Conservation (phyloP, 2,797 vertebrate species). For the Taeniopygia guttata region DNA sequence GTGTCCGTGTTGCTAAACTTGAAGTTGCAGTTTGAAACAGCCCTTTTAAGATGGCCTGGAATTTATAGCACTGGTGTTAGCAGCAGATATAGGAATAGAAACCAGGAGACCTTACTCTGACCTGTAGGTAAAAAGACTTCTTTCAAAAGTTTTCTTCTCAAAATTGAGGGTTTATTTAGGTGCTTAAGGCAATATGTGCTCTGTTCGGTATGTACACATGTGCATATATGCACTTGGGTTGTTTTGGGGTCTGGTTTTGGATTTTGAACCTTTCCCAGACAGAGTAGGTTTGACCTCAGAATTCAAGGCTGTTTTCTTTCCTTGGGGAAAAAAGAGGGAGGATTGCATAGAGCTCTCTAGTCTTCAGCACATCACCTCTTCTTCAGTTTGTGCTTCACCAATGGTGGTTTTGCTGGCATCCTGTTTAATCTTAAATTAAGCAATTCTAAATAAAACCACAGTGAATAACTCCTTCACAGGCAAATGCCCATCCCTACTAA, state of each 20-base stretch:
- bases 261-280: background rate
- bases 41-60: background rate
- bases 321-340: background rate
- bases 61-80: background rate
- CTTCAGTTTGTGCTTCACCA: background rate
- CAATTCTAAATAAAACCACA: background rate
- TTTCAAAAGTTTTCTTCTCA: background rate
- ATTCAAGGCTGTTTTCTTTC: background rate
- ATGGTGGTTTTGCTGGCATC: background rate
- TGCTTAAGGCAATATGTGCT: background rate
- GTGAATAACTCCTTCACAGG: background rate
- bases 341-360: background rate
- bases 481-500: background rate
- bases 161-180: background rate
- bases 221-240: background rate
- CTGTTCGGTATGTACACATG: background rate
- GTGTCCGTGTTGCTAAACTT: background rate
- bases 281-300: background rate
- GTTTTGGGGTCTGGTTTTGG: background rate
- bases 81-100: background rate
- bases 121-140: background rate
- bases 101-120: background rate
- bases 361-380: background rate
- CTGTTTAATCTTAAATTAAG: background rate
- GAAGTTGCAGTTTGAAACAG: background rate